Evolutionary conservation across 1,140 invertebrate species (phyloP).

Genomic region (Aphidius gifuensis): DNA sequence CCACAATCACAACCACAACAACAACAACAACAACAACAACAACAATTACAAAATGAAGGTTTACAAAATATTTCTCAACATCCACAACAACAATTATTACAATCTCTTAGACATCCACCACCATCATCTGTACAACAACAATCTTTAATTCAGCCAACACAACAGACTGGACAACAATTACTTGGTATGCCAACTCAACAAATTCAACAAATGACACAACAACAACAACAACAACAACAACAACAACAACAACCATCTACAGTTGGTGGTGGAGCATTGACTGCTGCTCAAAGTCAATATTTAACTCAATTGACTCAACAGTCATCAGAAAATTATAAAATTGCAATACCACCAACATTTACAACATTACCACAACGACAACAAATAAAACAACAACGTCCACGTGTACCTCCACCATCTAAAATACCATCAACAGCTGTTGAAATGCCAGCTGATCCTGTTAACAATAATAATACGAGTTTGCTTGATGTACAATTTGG

Average conservation of each 20-base stretch:
- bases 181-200: conserved; percentile 38
- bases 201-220: conserved; percentile 32
- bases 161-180: conserved; percentile 32
- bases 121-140: neutral
- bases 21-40: too few species aligned
- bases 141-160: conserved; percentile 24
- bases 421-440: conserved; percentile 93
- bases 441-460: conserved; percentile 87
- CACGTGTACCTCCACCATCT: conserved; percentile 85
- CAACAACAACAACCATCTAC: conserved; percentile 51
- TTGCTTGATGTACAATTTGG: conserved; percentile 93
- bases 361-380: conserved; percentile 51
- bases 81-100: too few species aligned
- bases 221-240: conserved; percentile 23
- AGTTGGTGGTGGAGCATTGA: conserved; percentile 52
- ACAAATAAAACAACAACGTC: conserved; percentile 68
- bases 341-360: conserved; percentile 54
- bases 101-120: too few species aligned
- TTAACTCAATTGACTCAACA: conserved; percentile 68
- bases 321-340: conserved; percentile 61
- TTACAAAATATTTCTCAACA: neutral
- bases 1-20: neutral
- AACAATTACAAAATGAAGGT: conserved; percentile 34
- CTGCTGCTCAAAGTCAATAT: conserved; percentile 71
- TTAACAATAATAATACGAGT: conserved; percentile 64